These are phyloP conservation scores for Esox masquinongy DNA, from an alignment of 2,797 vertebrate species.

Conservation along the genomic window DNA sequence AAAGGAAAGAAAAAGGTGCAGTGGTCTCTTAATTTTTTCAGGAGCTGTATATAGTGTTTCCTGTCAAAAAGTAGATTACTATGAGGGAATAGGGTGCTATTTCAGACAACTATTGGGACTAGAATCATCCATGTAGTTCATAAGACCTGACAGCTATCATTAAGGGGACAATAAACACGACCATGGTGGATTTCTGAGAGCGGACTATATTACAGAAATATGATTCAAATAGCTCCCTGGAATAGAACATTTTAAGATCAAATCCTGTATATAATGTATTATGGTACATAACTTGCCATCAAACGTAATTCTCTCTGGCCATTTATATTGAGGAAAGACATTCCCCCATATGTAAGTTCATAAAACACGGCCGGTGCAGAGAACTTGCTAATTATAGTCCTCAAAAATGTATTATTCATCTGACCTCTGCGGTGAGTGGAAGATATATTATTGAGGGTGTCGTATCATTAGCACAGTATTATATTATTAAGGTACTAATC, in stretches of 20 bases:
- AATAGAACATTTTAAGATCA: background rate
- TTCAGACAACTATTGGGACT: background rate
- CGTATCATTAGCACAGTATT: background rate
- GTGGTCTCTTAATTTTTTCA: too few species aligned
- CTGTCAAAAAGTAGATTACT: background rate
- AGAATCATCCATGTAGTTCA: slow-evolving; percentile 13
- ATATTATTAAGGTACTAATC: background rate
- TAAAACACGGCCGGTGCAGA: background rate
- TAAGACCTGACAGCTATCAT: background rate
- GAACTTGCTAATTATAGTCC: background rate
- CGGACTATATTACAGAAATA: background rate
- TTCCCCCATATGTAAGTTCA: background rate
- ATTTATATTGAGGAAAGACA: slow-evolving; percentile 18
- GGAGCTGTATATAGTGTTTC: too few species aligned
- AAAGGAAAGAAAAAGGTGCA: too few species aligned
- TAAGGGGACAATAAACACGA: slow-evolving; percentile 8
- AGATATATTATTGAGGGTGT: background rate
- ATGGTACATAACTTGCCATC: too few species aligned
- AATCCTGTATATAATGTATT: too few species aligned
- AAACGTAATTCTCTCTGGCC: too few species aligned
- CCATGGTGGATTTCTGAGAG: slow-evolving; percentile 7
- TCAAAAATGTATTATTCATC: background rate
- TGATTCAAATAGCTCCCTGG: slow-evolving; percentile 11
- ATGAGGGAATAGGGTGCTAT: background rate
- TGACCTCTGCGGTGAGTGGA: background rate